Percentiles rank a stretch among this genome's conserved stretches.
These are phyloP conservation scores for Platyura marginata DNA, from an alignment of 1,140 invertebrate genomes.

Conservation along the genomic window DNA sequence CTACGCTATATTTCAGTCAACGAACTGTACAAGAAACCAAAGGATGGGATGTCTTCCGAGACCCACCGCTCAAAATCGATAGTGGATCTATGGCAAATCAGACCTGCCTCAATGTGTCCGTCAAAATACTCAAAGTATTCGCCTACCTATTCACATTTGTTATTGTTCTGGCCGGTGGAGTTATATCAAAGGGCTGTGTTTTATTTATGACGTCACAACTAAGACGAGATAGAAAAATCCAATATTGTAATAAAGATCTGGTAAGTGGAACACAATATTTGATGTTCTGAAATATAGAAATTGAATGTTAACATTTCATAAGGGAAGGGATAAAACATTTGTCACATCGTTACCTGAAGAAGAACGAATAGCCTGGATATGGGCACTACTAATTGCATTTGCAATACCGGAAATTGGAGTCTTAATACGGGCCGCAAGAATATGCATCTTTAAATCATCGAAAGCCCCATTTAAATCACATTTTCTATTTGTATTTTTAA, in stretches of 20 bases:
- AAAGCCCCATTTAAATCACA: constrained; percentile 20
- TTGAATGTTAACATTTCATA: too few relatives aligned
- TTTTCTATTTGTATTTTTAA: constrained; percentile 39
- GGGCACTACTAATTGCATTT: constrained; percentile 77
- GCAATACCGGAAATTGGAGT: constrained; percentile 74
- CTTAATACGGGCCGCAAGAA: constrained; percentile 62
- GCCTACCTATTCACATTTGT: constrained; percentile 71
- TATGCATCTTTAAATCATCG: constrained; percentile 80
- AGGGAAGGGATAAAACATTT: constrained; percentile 68
- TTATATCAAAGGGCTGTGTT: constrained; percentile 68
- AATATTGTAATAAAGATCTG: constrained; percentile 68
- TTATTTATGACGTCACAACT: constrained; percentile 86
- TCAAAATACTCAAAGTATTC: constrained; percentile 68
- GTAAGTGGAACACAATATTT: constrained; percentile 28
- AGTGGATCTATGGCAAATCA: constrained; percentile 77
- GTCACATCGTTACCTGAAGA: constrained; percentile 55
- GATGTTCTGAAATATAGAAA: too few relatives aligned
- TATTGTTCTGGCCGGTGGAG: constrained; percentile 62
- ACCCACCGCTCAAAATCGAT: constrained; percentile 71
- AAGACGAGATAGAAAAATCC: constrained; percentile 46
- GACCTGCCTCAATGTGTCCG: constrained; percentile 65
- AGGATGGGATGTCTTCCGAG: constrained; percentile 90
- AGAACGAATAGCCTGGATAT: constrained; percentile 80
- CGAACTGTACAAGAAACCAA: constrained; percentile 72
- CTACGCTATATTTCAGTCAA: constrained; percentile 38